Evolutionary conservation across 2,797 vertebrate genomes (phyloP), one percentile per base, ranked within the genome.

Genomic region (Heliangelus exortis): DNA sequence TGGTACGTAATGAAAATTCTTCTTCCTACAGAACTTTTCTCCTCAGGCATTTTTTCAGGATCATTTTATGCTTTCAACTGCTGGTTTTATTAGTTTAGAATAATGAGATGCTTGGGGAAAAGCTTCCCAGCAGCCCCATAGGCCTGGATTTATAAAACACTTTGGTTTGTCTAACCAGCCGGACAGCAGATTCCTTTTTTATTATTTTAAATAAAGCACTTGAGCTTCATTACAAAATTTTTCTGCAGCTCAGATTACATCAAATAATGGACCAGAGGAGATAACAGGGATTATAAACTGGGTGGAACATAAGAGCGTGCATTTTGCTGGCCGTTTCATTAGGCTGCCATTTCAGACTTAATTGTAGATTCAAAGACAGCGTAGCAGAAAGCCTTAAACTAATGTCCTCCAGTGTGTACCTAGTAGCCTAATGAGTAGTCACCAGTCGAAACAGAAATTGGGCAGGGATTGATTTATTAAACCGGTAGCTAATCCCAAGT

Each of bases 141-240:
- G 54, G 55, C 72, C 66, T 78, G 55, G 57, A 77, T 78, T 63
- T 78, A 87, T 16, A 90, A 87, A 94, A 72, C 55, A 78, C 72
- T 76, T 50, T 63, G 22, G 33, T 7, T 31, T 50, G 20, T 61
- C 50, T 80, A 80, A 77, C 13, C 21, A 87, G 36, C 10, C 39
- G 72, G 62, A 29, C 18, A 74, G 51, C 20, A 81, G 62, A 78
- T 19, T 51, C 28, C 15, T 59, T 58, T 78, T 72, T 55, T 45
- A 67, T 51, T 89, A 83, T 68, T 74, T 92, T 83, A 87, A 87
- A 54, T 72, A 77, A 82, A 93, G 39, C 12, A 59, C 31, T 69
- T 73, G 22, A 86, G 53, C 62, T 85, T 18, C 12, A n/a, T n/a
- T 12, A 25, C 41, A 66, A 86, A 25, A 50, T 71, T 34, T 39